These are phyloP conservation scores for Mustela erminea DNA, from an alignment of 2,797 vertebrate species.

Conservation along the genomic window DNA sequence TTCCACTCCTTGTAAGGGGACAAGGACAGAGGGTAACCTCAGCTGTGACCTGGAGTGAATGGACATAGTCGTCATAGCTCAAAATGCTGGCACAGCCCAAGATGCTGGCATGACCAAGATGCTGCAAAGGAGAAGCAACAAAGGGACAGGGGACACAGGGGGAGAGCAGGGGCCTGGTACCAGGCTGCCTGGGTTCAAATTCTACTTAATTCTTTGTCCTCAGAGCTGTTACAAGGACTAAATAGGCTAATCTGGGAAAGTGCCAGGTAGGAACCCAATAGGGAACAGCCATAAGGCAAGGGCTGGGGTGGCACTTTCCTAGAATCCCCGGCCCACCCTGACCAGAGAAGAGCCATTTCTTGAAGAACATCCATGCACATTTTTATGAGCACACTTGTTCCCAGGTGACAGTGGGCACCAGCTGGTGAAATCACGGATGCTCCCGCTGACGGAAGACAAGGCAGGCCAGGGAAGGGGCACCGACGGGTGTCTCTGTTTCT, in stretches of 20 bases:
- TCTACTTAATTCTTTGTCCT: not conserved
- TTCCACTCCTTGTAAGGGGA: not conserved
- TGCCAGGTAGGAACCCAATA: not conserved
- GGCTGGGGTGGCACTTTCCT: not conserved
- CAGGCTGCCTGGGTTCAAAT: not conserved
- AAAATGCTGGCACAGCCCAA: fast-evolving
- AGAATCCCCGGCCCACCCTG: not conserved
- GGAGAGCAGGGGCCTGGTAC: not conserved
- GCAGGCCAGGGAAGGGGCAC: not conserved
- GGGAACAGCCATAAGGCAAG: not conserved
- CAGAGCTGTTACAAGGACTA: not conserved
- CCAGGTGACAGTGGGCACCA: not conserved
- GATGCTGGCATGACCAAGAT: too few species aligned
- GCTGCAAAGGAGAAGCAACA: not conserved
- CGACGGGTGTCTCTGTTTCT: fast-evolving
- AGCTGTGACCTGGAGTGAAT: not conserved
- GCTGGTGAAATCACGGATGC: not conserved
- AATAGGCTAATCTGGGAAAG: not conserved
- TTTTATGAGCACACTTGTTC: not conserved
- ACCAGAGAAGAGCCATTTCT: not conserved
- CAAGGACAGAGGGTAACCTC: not conserved
- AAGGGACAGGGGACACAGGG: not conserved
- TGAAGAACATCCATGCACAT: fast-evolving
- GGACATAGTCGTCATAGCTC: too few species aligned
- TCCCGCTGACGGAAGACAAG: not conserved